Conservation (phyloP, 1,140 invertebrate species). For the Streblospio benedicti region DNA sequence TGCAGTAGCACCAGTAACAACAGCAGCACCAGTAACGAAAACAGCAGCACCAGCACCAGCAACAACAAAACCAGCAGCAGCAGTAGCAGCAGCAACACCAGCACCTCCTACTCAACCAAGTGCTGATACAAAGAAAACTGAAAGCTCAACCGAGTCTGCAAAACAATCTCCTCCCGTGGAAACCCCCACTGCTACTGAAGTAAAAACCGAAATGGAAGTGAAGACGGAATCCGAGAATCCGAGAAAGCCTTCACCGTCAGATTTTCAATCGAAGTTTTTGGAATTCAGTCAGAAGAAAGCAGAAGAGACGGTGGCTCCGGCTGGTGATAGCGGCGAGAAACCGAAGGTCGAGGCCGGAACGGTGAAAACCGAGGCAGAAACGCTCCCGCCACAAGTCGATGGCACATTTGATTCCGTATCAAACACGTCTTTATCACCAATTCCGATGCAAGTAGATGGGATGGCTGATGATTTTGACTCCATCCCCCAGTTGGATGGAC, state of each 20-base stretch:
- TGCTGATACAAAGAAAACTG: background rate
- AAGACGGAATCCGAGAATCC: too few relatives aligned
- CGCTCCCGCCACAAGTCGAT: too few relatives aligned
- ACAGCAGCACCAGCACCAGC: conserved; percentile 3
- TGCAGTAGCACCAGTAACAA: conserved; percentile 3
- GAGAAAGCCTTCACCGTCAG: too few relatives aligned
- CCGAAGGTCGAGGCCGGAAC: background rate
- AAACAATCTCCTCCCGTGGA: background rate
- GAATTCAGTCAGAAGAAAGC: conserved; percentile 56
- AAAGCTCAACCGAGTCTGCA: background rate
- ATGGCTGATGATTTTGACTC: too few relatives aligned
- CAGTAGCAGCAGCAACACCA: conserved; percentile 17
- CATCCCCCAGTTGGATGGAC: too few relatives aligned
- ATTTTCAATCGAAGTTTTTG: conserved; percentile 46
- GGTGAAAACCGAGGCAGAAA: background rate
- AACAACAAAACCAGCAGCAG: conserved; percentile 2
- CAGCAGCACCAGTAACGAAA: conserved; percentile 5
- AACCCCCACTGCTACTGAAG: too few relatives aligned
- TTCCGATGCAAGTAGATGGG: conserved; percentile 7
- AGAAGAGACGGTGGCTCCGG: conserved; percentile 50
- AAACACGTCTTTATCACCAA: too few relatives aligned
- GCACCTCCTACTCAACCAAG: background rate
- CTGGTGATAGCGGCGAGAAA: background rate
- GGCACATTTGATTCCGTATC: too few relatives aligned
- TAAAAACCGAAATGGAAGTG: too few relatives aligned